Evolutionary conservation across 92 coral and sea anemone species (phyloP).

Genomic region (Nematostella vectensis): DNA sequence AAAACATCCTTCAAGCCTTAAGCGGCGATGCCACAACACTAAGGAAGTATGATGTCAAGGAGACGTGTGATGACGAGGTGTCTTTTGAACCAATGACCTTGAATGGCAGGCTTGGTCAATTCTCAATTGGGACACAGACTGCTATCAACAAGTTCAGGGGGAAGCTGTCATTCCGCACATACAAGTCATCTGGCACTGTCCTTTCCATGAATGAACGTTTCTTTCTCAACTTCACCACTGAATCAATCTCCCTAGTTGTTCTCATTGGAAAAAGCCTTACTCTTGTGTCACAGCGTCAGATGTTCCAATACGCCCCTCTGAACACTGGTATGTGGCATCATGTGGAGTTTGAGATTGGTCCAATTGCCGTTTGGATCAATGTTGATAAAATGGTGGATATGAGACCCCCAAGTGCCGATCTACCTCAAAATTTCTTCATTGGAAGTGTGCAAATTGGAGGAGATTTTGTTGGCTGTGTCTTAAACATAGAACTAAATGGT

Average conservation of each 20-base stretch:
- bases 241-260: conserved; percentile 12
- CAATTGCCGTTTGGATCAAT: conserved; percentile 5
- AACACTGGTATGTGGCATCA: conserved; percentile 62
- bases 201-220: conserved; percentile 23
- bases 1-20: conserved; percentile 17
- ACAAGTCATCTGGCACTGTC: conserved; percentile 26
- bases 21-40: conserved; percentile 30
- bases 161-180: conserved; percentile 45
- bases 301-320: conserved; percentile 12
- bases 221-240: conserved; percentile 7
- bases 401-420: conserved; percentile 4
- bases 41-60: conserved; percentile 22
- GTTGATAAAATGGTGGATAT: conserved; percentile 15
- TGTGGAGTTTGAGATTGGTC: conserved; percentile 26
- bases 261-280: conserved; percentile 19
- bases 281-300: conserved; percentile 19
- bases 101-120: conserved; percentile 14
- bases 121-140: background rate
- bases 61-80: background rate
- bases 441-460: conserved; percentile 30
- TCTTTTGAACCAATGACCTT: conserved; percentile 40
- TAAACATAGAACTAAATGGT: conserved; percentile 33
- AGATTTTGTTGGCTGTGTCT: conserved; percentile 59
- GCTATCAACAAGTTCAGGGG: conserved; percentile 13
- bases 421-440: conserved; percentile 32